phyloP scores from a whole-genome alignment of 2,797 vertebrate species.

The Acanthiza pusilla region DNA sequence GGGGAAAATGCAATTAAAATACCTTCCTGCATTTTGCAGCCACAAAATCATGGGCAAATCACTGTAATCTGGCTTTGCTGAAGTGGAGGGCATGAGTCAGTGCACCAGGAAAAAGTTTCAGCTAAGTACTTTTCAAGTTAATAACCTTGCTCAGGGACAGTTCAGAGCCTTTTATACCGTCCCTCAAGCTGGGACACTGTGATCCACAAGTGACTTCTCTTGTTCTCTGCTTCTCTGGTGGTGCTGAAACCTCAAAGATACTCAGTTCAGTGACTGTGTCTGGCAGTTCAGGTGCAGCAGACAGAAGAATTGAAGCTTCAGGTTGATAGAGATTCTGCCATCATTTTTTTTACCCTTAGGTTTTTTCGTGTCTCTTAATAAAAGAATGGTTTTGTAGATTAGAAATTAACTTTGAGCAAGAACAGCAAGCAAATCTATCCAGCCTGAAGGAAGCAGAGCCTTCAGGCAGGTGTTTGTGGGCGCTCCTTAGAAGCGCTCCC shows the following conservation, averaged over 20 bases:
- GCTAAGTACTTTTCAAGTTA: constrained; percentile 22
- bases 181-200: background rate
- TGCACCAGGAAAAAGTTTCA: constrained; percentile 6
- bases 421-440: background rate
- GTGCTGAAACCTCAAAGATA: background rate
- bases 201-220: background rate
- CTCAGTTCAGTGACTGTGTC: background rate
- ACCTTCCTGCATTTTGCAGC: constrained; percentile 41
- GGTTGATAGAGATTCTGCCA: background rate
- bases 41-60: constrained; percentile 43
- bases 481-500: background rate
- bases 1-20: constrained; percentile 59
- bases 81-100: constrained; percentile 35
- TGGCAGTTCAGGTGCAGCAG: background rate
- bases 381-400: background rate
- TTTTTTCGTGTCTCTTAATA: background rate
- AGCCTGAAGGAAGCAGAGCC: background rate
- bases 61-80: constrained; percentile 28
- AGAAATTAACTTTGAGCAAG: background rate
- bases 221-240: background rate
- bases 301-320: background rate
- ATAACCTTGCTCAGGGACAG: background rate
- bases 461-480: background rate
- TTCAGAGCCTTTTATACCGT: background rate
- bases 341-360: background rate